Evolutionary conservation across 53 echinoderm and acorn worm species (phyloP).

Genomic region (Holothuria leucospilota): DNA sequence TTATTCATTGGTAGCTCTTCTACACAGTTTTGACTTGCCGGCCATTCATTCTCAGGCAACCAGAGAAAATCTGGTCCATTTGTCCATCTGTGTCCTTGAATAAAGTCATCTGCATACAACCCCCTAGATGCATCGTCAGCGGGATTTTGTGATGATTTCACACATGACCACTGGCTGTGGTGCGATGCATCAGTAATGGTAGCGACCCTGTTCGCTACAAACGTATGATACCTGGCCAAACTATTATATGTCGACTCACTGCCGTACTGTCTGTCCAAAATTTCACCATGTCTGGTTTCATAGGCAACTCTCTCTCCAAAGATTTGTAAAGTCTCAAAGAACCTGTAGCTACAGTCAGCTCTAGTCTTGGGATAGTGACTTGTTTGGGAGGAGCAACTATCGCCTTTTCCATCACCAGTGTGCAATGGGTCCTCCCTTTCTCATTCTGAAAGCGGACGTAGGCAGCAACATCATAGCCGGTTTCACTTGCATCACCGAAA

Average conservation of each 20-base stretch:
- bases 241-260: constrained; percentile 51
- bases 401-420: constrained; percentile 47
- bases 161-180: neutral
- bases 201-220: too few species aligned
- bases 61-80: too few species aligned
- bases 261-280: constrained; percentile 68
- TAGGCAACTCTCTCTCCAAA: too few species aligned
- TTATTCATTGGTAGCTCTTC: constrained; percentile 2
- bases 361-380: too few species aligned
- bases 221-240: neutral
- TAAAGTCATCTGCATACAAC: neutral
- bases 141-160: neutral
- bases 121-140: too few species aligned
- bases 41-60: too few species aligned
- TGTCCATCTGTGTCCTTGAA: neutral
- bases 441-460: constrained; percentile 34
- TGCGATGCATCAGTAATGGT: neutral
- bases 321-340: constrained; percentile 40
- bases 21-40: too few species aligned
- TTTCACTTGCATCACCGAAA: too few species aligned
- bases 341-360: constrained; percentile 61
- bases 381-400: constrained; percentile 54
- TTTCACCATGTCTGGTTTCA: neutral
- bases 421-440: too few species aligned
- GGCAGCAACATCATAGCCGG: constrained; percentile 62